Percentiles rank a stretch among this genome's conserved stretches.
Evolutionary conservation across 2,888 invertebrate species (phyloP).

Genomic region (Leptopilina syphax): DNA sequence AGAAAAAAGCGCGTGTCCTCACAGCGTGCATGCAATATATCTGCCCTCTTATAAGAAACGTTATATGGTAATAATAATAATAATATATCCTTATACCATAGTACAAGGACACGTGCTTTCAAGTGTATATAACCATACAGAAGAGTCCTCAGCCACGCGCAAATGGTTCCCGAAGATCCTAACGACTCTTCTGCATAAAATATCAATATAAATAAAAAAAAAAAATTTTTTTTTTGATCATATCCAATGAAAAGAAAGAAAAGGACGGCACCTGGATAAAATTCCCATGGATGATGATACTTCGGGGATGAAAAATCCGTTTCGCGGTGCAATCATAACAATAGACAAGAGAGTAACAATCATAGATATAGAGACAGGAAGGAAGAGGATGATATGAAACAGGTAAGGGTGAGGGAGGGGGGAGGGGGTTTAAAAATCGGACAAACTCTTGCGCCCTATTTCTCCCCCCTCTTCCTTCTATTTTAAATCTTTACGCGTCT

Average conservation of each 20-base stretch:
- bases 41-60: constrained; percentile 18
- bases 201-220: constrained; percentile 24
- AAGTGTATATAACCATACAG: not conserved
- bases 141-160: constrained; percentile 20
- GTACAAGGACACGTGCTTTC: constrained; percentile 35
- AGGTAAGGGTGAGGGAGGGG: constrained; percentile 47
- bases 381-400: constrained; percentile 50
- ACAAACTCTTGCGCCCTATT: constrained; percentile 47
- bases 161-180: constrained; percentile 23
- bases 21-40: constrained; percentile 23
- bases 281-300: constrained; percentile 59
- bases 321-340: constrained; percentile 17
- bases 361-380: constrained; percentile 46
- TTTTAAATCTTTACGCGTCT: not conserved
- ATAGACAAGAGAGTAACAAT: constrained; percentile 39
- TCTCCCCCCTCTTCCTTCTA: not conserved
- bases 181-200: constrained; percentile 29
- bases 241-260: constrained; percentile 10
- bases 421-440: constrained; percentile 16
- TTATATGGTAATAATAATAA: not conserved
- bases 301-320: constrained; percentile 43
- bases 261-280: constrained; percentile 55
- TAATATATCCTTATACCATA: not conserved
- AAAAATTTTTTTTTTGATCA: not conserved
- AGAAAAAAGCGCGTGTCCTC: constrained; percentile 29